These are phyloP conservation scores for Chaetorhynchus papuensis DNA, from an alignment of 2,113 vertebrate species.

Conservation along the genomic window DNA sequence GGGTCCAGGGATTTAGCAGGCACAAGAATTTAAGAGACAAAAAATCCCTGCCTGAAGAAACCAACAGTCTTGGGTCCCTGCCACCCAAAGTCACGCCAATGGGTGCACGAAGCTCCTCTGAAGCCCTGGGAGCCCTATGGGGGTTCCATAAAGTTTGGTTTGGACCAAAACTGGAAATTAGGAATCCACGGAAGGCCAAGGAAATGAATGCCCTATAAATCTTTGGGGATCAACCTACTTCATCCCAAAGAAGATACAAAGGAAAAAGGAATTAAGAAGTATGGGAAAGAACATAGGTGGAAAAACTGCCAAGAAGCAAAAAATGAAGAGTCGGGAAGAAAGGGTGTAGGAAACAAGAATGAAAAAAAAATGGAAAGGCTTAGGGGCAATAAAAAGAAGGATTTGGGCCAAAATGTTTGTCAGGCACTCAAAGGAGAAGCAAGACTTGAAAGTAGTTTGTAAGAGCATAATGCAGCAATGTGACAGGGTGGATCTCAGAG, in stretches of 20 bases:
- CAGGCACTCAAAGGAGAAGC: background rate
- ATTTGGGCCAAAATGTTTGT: background rate
- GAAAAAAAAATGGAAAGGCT: background rate
- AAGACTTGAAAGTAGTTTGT: background rate
- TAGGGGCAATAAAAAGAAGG: background rate
- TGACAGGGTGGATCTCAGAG: background rate
- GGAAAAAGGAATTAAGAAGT: background rate
- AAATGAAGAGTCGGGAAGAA: background rate
- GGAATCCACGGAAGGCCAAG: background rate
- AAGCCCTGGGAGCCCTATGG: background rate
- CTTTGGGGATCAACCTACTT: background rate
- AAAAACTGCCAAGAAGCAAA: background rate
- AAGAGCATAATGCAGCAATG: background rate
- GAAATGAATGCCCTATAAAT: background rate
- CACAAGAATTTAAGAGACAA: background rate
- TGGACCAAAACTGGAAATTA: background rate
- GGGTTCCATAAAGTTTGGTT: background rate
- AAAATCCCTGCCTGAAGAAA: background rate
- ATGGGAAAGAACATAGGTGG: background rate
- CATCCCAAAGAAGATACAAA: background rate
- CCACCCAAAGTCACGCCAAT: background rate
- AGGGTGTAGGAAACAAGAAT: background rate
- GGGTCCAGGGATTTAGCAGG: background rate
- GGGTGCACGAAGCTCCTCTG: rapidly evolving
- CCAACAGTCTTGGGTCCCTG: rapidly evolving